phyloP scores from a whole-genome alignment of 2,113 vertebrate genomes.

The Thalassoma bifasciatum region DNA sequence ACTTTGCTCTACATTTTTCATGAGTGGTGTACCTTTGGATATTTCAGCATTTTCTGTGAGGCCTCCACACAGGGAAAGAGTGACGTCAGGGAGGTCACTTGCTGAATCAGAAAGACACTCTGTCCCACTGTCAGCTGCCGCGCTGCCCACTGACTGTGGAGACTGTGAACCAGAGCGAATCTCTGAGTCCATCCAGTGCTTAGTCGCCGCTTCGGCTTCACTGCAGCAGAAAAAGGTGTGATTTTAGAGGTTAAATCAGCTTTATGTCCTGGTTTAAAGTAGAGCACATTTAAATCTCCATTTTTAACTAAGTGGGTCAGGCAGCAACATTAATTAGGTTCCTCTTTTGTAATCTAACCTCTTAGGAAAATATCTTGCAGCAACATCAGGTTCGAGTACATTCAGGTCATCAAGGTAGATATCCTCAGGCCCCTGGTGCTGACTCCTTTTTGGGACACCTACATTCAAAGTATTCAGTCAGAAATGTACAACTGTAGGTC shows the following conservation, averaged over 20 bases:
- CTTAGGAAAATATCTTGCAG: constrained; percentile 97
- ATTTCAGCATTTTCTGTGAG: constrained; percentile 95
- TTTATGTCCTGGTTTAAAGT: neutral
- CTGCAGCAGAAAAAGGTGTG: constrained; percentile 67
- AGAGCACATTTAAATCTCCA: neutral
- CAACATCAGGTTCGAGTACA: constrained; percentile 94
- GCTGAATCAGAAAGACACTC: constrained; percentile 98
- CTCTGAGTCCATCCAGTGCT: constrained; percentile 93
- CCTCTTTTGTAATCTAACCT: constrained; percentile 78
- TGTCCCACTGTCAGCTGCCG: constrained; percentile 95
- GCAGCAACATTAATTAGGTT: constrained; percentile 11
- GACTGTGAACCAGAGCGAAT: constrained; percentile 93
- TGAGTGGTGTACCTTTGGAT: constrained; percentile 89
- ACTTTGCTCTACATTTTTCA: constrained; percentile 23
- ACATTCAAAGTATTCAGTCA: constrained; percentile 29
- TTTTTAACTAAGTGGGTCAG: constrained; percentile 28
- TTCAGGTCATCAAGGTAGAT: constrained; percentile 98
- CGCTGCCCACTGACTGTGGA: constrained; percentile 95
- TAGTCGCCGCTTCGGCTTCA: constrained; percentile 88
- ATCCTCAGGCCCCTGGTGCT: constrained; percentile 97
- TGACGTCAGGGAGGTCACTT: constrained; percentile 94
- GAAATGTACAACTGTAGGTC: neutral
- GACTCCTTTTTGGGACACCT: constrained; percentile 96
- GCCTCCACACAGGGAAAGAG: constrained; percentile 96
- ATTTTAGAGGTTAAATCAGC: neutral